phyloP scores from a whole-genome alignment of 2,888 invertebrate genomes.

The Drosophila testacea region DNA sequence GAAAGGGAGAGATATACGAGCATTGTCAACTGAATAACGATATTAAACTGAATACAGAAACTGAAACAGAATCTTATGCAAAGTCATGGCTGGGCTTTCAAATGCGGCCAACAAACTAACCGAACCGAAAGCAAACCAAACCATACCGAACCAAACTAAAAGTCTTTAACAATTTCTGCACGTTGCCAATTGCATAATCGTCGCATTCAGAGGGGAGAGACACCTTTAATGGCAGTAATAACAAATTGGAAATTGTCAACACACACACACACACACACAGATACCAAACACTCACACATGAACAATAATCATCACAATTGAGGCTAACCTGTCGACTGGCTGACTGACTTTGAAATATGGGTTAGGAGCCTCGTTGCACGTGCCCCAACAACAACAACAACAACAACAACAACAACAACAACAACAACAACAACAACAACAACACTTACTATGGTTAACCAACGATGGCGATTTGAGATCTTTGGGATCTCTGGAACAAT shows the following conservation, averaged over 20 bases:
- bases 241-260: constrained; percentile 78
- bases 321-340: constrained; percentile 71
- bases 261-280: constrained; percentile 23
- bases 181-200: constrained; percentile 76
- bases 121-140: constrained; percentile 50
- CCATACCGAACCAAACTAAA: constrained; percentile 33
- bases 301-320: constrained; percentile 73
- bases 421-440: too few relatives aligned
- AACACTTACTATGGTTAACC: constrained; percentile 15
- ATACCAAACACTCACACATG: constrained; percentile 15
- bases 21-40: constrained; percentile 60
- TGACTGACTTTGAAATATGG: constrained; percentile 80
- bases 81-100: constrained; percentile 74
- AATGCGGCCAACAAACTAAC: constrained; percentile 54
- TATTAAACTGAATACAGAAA: constrained; percentile 27
- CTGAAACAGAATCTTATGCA: constrained; percentile 74
- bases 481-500: constrained; percentile 25
- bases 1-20: constrained; percentile 16
- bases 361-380: constrained; percentile 58
- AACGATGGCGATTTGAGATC: constrained; percentile 28
- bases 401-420: too few relatives aligned
- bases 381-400: constrained; percentile 26
- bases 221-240: constrained; percentile 68
- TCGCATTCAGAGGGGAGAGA: constrained; percentile 36
- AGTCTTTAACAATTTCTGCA: constrained; percentile 72